A percentile compares a stretch with the other conserved stretches of the same genome.
These are phyloP conservation scores for Anorthoa munda DNA, from an alignment of 2,888 invertebrate species.

Conservation along the genomic window DNA sequence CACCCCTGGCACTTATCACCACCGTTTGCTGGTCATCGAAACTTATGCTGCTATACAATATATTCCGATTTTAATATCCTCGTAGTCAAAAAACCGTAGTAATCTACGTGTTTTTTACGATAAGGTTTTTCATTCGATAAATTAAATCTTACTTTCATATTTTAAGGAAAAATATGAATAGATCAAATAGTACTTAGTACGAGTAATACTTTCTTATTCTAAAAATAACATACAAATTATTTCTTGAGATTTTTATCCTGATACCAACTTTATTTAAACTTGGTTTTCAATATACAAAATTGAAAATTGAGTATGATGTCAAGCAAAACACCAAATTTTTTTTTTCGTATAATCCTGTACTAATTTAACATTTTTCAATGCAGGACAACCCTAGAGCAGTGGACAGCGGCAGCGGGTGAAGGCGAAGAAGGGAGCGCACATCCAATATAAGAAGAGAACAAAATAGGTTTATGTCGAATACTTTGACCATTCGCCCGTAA, in stretches of 20 bases:
- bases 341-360: not conserved
- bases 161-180: not conserved
- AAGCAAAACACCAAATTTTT: not conserved
- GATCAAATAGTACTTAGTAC: not conserved
- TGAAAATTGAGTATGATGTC: not conserved
- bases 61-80: not conserved
- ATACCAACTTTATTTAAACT: not conserved
- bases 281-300: not conserved
- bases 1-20: slow-evolving; percentile 18
- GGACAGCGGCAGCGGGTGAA: slow-evolving; percentile 83
- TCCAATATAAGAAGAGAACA: slow-evolving; percentile 91
- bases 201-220: not conserved
- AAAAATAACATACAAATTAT: too few species aligned
- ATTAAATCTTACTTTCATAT: not conserved
- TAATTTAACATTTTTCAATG: slow-evolving; percentile 32
- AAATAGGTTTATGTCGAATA: slow-evolving; percentile 91
- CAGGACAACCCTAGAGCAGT: slow-evolving; percentile 81
- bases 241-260: not conserved
- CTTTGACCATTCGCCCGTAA: slow-evolving; percentile 91
- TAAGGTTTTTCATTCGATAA: not conserved
- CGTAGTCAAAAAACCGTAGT: too few species aligned
- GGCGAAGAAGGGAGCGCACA: slow-evolving; percentile 87
- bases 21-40: slow-evolving; percentile 2
- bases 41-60: not conserved
- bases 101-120: too few species aligned